Base-by-base conservation (phyloP, 2,888 invertebrate species). In the Apotomis betuletana region DNA sequence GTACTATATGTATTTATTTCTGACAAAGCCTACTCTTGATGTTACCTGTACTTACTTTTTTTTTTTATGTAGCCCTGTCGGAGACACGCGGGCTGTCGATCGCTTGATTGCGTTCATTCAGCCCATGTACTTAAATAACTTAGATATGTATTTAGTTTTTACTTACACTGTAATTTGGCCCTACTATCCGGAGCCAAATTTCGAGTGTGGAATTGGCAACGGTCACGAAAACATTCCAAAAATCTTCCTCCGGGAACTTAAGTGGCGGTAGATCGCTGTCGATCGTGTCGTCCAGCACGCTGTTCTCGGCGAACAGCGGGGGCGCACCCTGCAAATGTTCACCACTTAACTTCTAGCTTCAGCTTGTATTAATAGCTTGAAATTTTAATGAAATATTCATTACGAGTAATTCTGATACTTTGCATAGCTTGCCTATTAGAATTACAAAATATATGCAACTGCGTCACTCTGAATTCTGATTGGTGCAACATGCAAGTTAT, bases 111-210 rank as follows among this genome's bases (percentile, higher is more conserved):
- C 27, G 27, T 27, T 27, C 27, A 27, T 27, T 27, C 27, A 27
- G 27, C 27, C 2, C 27, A 27, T 27, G 27, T 27, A 27, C 27
- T 27, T 27, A 27, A 1, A 27, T 27, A 27, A 27, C 27, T 27
- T 27, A 27, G 27, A 27, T 27, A 27, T 27, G 27, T 27, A 27
- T 27, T 27, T 27, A 2, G 27, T 27, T 27, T 27, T 27, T 60
- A 89, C 94, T 91, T 82, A 95, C 95, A 80, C 94, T 95, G 80
- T 95, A 95, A 27, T 95, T 88, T 10, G 94, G 89, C 60, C 95
- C 96, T 74, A 96, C 94, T 6, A 96, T 92, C 69, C 96, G 90
- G 2, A 95, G 94, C 95, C 96, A 96, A 67, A 96, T 93, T 78
- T 95, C 95, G 2, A 94, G 89, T 0, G 95, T 94, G 0, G 94